phyloP scores from a whole-genome alignment of 1,140 invertebrate species.

The Drosophila azteca region DNA sequence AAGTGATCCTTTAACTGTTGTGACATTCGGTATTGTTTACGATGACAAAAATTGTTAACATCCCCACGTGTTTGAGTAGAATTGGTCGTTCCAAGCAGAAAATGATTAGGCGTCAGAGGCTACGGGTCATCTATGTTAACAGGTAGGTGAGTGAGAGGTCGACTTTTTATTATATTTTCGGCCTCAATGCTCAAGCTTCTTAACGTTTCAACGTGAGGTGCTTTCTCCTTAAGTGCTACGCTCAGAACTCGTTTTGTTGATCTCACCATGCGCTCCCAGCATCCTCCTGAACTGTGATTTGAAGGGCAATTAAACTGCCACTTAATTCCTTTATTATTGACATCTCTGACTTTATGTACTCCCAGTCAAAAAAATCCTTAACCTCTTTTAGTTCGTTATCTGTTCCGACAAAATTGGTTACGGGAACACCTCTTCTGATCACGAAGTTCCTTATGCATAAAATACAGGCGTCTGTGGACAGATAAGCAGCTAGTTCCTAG shows the following conservation, averaged over 20 bases:
- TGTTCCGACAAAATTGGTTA: constrained; percentile 27
- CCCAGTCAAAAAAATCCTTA: too few relatives aligned
- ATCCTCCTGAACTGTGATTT: too few relatives aligned
- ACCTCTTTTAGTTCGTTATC: not conserved
- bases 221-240: constrained; percentile 27
- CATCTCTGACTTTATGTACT: too few relatives aligned
- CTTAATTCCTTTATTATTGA: too few relatives aligned
- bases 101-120: not conserved
- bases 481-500: too few relatives aligned
- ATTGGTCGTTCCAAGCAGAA: not conserved
- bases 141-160: constrained; percentile 45
- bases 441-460: constrained; percentile 24
- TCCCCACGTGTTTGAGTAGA: too few relatives aligned
- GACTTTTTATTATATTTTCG: constrained; percentile 32
- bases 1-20: too few relatives aligned
- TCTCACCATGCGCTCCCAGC: constrained; percentile 59
- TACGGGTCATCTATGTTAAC: constrained; percentile 41
- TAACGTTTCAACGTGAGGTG: constrained; percentile 52
- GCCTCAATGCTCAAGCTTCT: constrained; percentile 49
- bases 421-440: constrained; percentile 21
- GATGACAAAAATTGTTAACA: too few relatives aligned
- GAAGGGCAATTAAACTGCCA: too few relatives aligned
- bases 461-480: constrained; percentile 24
- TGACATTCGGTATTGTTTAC: too few relatives aligned
- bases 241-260: constrained; percentile 47